Conservation (phyloP, 1,140 invertebrate genomes). For the Drosophila kohkoa region DNA sequence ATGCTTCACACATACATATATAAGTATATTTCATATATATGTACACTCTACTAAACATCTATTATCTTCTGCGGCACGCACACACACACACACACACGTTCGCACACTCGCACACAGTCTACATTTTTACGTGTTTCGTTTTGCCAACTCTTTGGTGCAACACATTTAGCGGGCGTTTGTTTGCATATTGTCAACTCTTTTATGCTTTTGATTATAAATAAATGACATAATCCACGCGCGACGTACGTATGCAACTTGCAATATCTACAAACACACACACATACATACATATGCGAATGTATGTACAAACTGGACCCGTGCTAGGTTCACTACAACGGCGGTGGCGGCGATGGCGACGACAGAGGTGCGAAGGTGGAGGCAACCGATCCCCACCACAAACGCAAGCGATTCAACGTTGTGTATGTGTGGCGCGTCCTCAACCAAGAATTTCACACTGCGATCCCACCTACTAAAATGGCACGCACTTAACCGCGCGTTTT, state of each 20-base stretch:
- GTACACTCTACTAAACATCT: slow-evolving; percentile 61
- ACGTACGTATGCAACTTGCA: slow-evolving; percentile 70
- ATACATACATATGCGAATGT: slow-evolving; percentile 39
- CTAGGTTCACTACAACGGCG: slow-evolving; percentile 42
- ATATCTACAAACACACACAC: slow-evolving; percentile 41
- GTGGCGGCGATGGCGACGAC: slow-evolving; percentile 5
- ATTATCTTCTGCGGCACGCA: slow-evolving; percentile 64
- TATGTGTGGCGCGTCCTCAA: slow-evolving; percentile 2
- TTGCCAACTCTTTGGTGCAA: slow-evolving; percentile 64
- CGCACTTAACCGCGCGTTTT: slow-evolving; percentile 54
- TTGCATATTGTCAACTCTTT: slow-evolving; percentile 61
- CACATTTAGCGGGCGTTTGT: slow-evolving; percentile 65
- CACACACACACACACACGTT: slow-evolving; percentile 46
- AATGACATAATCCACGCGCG: slow-evolving; percentile 80
- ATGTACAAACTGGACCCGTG: slow-evolving; percentile 67
- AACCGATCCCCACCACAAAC: slow-evolving; percentile 48
- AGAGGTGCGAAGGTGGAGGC: slow-evolving; percentile 37
- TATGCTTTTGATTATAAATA: slow-evolving; percentile 73
- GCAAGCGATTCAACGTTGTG: slow-evolving; percentile 22
- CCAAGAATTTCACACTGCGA: slow-evolving; percentile 14
- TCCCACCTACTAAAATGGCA: slow-evolving; percentile 36
- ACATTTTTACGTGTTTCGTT: slow-evolving; percentile 79
- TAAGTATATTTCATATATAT: slow-evolving; percentile 49
- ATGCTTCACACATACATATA: slow-evolving; percentile 53
- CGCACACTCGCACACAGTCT: slow-evolving; percentile 65